These are phyloP conservation scores for Epiblema foenella DNA, from an alignment of 2,888 invertebrate species.

Conservation along the genomic window DNA sequence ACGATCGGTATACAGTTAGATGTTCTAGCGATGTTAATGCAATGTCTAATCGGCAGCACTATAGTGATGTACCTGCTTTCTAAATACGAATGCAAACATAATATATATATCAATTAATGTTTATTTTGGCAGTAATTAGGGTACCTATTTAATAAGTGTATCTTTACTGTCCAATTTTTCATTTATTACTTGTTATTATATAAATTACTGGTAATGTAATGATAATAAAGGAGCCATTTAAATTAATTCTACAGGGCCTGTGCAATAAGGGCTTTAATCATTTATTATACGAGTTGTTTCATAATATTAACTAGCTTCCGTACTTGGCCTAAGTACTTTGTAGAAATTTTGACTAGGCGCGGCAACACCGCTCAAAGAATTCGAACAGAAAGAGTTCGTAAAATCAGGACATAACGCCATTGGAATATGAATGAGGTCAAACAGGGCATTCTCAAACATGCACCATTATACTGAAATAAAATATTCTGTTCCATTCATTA, in stretches of 20 bases:
- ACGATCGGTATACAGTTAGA: slow-evolving; percentile 54
- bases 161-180: not conserved
- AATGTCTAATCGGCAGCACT: not conserved
- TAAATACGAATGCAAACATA: not conserved
- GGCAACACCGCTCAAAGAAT: slow-evolving; percentile 74
- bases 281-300: slow-evolving; percentile 17
- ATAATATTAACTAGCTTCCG: slow-evolving; percentile 31
- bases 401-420: slow-evolving; percentile 82
- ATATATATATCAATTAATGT: not conserved
- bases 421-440: slow-evolving; percentile 84
- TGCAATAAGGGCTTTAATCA: slow-evolving; percentile 20
- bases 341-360: slow-evolving; percentile 50
- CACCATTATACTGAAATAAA: slow-evolving; percentile 81
- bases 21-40: slow-evolving; percentile 24
- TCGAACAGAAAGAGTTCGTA: slow-evolving; percentile 78
- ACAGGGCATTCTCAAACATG: slow-evolving; percentile 78
- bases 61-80: not conserved
- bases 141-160: not conserved
- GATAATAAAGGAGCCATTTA: slow-evolving; percentile 1
- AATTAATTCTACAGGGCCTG: slow-evolving; percentile 15
- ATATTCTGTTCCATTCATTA: slow-evolving; percentile 82
- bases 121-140: not conserved
- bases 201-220: not conserved
- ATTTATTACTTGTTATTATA: not conserved
- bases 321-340: slow-evolving; percentile 12